Conservation (phyloP, 1,140 invertebrate genomes). For the Caenorhabditis brenneri region DNA sequence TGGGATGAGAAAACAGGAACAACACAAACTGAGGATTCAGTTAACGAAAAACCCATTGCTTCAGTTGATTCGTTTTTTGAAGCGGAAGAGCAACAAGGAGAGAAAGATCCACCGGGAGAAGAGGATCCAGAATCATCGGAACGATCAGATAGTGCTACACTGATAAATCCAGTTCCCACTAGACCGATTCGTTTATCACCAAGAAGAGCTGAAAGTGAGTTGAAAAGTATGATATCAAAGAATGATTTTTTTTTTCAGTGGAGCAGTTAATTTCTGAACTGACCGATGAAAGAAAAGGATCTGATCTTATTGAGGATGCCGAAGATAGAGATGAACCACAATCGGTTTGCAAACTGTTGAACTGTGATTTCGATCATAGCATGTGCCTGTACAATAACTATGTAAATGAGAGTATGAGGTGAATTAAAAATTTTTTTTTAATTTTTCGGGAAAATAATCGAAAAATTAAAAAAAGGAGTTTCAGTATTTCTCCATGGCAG, state of each 20-base stretch:
- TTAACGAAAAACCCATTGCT: not conserved
- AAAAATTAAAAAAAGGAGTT: too few species aligned
- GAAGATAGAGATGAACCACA: constrained; percentile 8
- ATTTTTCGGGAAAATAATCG: not conserved
- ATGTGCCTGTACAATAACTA: constrained; percentile 44
- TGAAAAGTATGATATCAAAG: not conserved
- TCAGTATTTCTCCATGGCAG: constrained; percentile 38
- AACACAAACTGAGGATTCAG: not conserved
- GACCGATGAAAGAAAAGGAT: not conserved
- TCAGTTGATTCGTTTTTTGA: constrained; percentile 51
- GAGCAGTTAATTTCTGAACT: not conserved
- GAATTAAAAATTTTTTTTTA: not conserved
- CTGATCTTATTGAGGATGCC: not conserved
- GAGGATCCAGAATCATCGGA: not conserved
- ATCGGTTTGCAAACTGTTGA: constrained; percentile 13
- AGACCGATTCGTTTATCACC: constrained; percentile 5
- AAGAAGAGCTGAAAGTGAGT: constrained; percentile 13
- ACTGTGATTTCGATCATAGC: constrained; percentile 21
- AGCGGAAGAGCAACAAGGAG: not conserved
- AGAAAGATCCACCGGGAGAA: not conserved
- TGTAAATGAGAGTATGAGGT: constrained; percentile 40
- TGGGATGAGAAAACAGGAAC: not conserved
- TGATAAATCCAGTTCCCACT: not conserved
- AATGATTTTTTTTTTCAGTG: not conserved
- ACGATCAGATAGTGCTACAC: not conserved